Base-by-base conservation (phyloP, 30 jellyfish, hydroid and myxozoan species). In the Aurelia aurita region DNA sequence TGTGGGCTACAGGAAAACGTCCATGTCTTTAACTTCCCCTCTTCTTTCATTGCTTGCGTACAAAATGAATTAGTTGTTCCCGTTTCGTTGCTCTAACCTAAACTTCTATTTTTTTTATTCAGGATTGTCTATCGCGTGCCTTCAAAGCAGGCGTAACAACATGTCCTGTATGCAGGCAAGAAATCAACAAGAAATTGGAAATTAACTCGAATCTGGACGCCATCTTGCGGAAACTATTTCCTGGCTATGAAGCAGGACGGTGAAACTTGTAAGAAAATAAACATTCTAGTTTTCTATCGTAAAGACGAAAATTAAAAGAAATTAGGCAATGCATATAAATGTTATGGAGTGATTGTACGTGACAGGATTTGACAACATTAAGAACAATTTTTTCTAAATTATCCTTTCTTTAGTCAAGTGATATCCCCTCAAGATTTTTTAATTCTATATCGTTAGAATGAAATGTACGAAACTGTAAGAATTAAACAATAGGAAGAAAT, bases 171-270 rank as follows among this genome's bases (percentile, higher is more conserved):
- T 90, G 97, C 80, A 84, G 97, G 66, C 69, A 58, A 18, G 89
- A 74, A 5, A 67, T 90, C 51, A 58, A 39, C 58, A 90, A 81
- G 58, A 86, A 75, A 8, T 22, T 61, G 27, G 84, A 34, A 19
- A 59, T 90, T n/a, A 90, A 90, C 46, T 27, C 49, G 61, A 39
- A 90, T 20, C 77, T 90, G 47, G 89, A 46, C 54, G 76, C 34
- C 28, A 47, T 87, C 44, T 82, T 90, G 27, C 71, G 80, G 31
- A 83, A 64, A 59, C 77, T 90, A 7, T 90, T 90, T 44, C 97
- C 97, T 63, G 97, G 97, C 18, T 90, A 90, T 34, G 97, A 84
- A 53, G 90, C 80, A 29, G 89, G 79, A 22, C 89, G 89, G 69
- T 77, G 89, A 77, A n/a, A 4, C 51, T 5, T 39, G 51, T 6